Evolutionary conservation across 2,797 vertebrate genomes (phyloP), one percentile per base, ranked within the genome.

Genomic region (Periparus ater): DNA sequence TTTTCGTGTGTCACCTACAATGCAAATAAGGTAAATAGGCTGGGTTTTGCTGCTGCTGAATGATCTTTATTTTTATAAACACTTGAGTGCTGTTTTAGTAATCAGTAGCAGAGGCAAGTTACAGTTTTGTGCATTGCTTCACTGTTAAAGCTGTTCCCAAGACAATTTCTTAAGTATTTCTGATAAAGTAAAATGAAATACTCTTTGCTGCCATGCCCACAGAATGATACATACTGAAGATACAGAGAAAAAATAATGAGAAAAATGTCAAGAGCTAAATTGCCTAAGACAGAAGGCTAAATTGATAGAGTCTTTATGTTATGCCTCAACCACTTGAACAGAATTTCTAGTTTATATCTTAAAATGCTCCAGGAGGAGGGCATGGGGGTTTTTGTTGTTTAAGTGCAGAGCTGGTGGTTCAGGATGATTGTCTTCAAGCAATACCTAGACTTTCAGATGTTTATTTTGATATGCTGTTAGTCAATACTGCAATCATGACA

Each of bases 401-500:
- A 71, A 77, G 30, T 55, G 50, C 17, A 68, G 57, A 76, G 73
- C 29, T 87, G 34, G 66, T 88, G 57, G 54, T 77, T 95, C 47
- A 74, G 61, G 53, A 66, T 87, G 65, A 76, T 91, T 81, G 61
- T 93, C 76, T 91, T 42, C 55, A 75, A 79, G 60, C 83, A 77
- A 67, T 93, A 74, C 61, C 60, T 95, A 1, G 2, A 47, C 62
- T 95, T 93, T 88, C 82, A 83, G 93, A 79, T 95, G 80, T 92
- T 96, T 95, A 90, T 96, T 95, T 94, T 94, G 83, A 96, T 95
- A 89, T 60, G 48, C 87, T 80, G 40, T 91, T 96, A 95, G 91
- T 95, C 95, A 96, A 82, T 97, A 96, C 50, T 74, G 85, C 95
- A 97, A 73, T 96, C 79, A 70, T 95, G 95, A 92, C 94, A 96